These are phyloP conservation scores for Teleiodes luculella DNA, from an alignment of 2,888 invertebrate species.

Conservation along the genomic window DNA sequence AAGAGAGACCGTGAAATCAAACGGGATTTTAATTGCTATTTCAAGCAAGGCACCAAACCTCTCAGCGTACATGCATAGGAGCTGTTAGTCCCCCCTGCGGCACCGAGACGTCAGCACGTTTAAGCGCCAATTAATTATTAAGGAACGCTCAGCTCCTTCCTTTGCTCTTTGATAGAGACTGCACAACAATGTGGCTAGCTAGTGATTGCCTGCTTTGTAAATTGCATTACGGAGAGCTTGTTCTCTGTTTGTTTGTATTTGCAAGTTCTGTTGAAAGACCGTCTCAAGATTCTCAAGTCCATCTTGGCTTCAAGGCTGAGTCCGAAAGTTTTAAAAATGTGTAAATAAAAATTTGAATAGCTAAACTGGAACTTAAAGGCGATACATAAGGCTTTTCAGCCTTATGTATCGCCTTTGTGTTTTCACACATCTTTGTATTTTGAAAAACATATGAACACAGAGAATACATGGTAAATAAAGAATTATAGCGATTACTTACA, in stretches of 20 bases:
- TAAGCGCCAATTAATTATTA: slow-evolving; percentile 78
- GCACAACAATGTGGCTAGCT: slow-evolving; percentile 72
- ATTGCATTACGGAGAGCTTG: slow-evolving; percentile 61
- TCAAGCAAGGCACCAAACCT: slow-evolving; percentile 34
- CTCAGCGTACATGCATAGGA: slow-evolving; percentile 56
- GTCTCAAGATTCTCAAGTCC: background rate
- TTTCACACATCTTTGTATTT: too few species aligned
- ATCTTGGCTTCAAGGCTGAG: too few species aligned
- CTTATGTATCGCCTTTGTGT: too few species aligned
- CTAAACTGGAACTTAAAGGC: too few species aligned
- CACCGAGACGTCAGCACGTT: slow-evolving; percentile 72
- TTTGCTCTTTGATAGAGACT: slow-evolving; percentile 71
- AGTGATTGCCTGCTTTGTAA: slow-evolving; percentile 72
- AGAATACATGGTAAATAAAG: too few species aligned
- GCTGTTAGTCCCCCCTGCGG: slow-evolving; percentile 61
- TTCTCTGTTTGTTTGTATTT: slow-evolving; percentile 25
- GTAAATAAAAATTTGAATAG: too few species aligned
- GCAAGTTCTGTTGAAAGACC: background rate
- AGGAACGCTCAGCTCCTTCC: slow-evolving; percentile 64
- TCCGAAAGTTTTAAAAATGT: too few species aligned
- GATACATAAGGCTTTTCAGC: too few species aligned
- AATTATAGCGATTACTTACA: too few species aligned
- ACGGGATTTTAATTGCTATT: background rate
- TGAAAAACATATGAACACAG: too few species aligned
- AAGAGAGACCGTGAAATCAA: background rate